phyloP scores from a whole-genome alignment of 2,113 vertebrate species.

The Rhinolophus sinicus region DNA sequence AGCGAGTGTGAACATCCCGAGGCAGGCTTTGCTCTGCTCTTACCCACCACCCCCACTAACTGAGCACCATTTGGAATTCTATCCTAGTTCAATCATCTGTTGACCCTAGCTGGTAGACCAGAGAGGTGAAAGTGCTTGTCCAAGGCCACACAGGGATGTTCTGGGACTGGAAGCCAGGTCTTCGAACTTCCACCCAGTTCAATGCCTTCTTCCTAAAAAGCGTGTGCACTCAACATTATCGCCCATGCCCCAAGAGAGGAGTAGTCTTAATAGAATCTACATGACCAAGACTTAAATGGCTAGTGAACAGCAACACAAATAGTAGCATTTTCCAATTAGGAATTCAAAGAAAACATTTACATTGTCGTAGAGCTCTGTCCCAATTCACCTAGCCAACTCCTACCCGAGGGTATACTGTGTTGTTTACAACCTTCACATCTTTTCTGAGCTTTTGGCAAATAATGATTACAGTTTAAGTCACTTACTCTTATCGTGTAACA shows the following conservation, averaged over 20 bases:
- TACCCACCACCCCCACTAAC: not conserved
- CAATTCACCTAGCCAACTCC: not conserved
- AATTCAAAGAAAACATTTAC: constrained; percentile 60
- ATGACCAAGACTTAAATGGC: not conserved
- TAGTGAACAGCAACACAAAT: not conserved
- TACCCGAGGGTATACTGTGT: not conserved
- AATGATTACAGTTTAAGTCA: constrained; percentile 36
- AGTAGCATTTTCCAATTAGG: constrained; percentile 12
- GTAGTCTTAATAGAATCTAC: not conserved
- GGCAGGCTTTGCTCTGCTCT: not conserved
- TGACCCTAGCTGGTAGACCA: not conserved
- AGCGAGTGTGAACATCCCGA: not conserved
- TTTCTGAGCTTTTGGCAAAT: constrained; percentile 50
- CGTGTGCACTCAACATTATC: not conserved
- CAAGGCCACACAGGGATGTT: not conserved
- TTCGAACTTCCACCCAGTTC: not conserved
- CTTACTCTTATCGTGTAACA: not conserved
- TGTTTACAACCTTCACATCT: not conserved
- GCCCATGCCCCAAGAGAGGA: not conserved
- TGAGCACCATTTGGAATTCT: not conserved
- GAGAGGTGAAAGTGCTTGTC: not conserved
- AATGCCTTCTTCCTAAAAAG: not conserved
- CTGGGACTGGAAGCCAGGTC: not conserved
- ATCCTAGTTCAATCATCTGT: not conserved
- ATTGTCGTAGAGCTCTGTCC: constrained; percentile 7